Percentiles rank a stretch among this genome's conserved stretches.
Evolutionary conservation across 2,113 vertebrate species (phyloP).

Genomic region (Hiodon tergisus): DNA sequence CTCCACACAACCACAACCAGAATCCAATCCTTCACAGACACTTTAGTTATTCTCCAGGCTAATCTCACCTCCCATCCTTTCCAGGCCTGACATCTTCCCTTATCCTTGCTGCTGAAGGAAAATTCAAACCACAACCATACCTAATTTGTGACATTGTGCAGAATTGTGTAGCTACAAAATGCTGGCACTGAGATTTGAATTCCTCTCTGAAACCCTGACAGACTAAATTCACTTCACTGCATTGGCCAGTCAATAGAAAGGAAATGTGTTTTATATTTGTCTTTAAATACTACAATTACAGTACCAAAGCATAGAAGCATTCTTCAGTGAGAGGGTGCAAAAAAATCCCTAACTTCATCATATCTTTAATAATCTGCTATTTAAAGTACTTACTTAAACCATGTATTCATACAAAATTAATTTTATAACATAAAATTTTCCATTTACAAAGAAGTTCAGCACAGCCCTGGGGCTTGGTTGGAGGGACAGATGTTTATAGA

Average conservation of each 20-base stretch:
- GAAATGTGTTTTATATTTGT: conserved; percentile 63
- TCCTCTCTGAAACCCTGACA: conserved; percentile 51
- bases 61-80: background rate
- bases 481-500: background rate
- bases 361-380: conserved; percentile 36
- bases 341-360: conserved; percentile 9
- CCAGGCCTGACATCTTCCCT: background rate
- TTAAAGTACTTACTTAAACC: conserved; percentile 44
- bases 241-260: conserved; percentile 40
- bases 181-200: conserved; percentile 41
- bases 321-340: conserved; percentile 29
- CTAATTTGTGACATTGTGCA: conserved; percentile 40
- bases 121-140: conserved; percentile 32
- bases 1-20: background rate
- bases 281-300: conserved; percentile 46
- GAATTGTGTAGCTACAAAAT: conserved; percentile 36
- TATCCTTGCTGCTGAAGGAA: conserved; percentile 8
- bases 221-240: conserved; percentile 47
- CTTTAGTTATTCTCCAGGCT: background rate
- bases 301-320: conserved; percentile 33
- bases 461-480: background rate
- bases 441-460: conserved; percentile 5
- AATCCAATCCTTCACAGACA: background rate
- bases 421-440: background rate
- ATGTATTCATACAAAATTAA: conserved; percentile 36